phyloP scores from a whole-genome alignment of 2,797 vertebrate genomes.

The Hydrolagus colliei region DNA sequence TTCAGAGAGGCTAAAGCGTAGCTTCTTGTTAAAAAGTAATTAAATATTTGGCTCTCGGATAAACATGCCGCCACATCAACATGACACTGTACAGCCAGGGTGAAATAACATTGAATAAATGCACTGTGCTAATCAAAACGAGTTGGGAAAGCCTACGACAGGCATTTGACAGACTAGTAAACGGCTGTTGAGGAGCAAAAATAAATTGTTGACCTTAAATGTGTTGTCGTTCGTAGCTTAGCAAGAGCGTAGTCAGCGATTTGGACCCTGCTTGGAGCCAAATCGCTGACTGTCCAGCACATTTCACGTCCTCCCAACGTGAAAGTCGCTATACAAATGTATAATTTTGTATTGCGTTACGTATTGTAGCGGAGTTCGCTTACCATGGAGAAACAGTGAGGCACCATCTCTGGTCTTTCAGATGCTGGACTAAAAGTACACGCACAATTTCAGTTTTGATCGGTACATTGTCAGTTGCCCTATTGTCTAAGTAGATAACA shows the following conservation, averaged over 20 bases:
- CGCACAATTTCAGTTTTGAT: not conserved
- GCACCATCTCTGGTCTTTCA: not conserved
- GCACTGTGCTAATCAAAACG: not conserved
- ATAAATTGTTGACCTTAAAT: slow-evolving; percentile 1
- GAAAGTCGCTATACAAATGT: no score
- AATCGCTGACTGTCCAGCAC: no score
- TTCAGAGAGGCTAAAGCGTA: not conserved
- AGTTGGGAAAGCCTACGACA: not conserved
- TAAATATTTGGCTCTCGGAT: slow-evolving; percentile 8
- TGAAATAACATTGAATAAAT: slow-evolving; percentile 5
- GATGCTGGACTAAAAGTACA: not conserved
- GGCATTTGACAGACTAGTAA: not conserved
- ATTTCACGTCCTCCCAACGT: no score
- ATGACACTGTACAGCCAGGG: not conserved
- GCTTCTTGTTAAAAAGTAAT: not conserved
- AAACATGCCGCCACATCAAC: not conserved
- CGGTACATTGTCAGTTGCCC: not conserved
- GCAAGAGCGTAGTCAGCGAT: no score
- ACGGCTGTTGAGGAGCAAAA: not conserved
- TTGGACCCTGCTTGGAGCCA: no score
- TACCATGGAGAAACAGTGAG: not conserved
- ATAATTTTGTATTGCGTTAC: no score
- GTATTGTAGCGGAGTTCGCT: not conserved
- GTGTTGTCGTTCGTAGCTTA: not conserved
- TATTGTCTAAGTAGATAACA: no score